Evolutionary conservation across 2,113 vertebrate genomes (phyloP).

Genomic region (Cettia cetti): DNA sequence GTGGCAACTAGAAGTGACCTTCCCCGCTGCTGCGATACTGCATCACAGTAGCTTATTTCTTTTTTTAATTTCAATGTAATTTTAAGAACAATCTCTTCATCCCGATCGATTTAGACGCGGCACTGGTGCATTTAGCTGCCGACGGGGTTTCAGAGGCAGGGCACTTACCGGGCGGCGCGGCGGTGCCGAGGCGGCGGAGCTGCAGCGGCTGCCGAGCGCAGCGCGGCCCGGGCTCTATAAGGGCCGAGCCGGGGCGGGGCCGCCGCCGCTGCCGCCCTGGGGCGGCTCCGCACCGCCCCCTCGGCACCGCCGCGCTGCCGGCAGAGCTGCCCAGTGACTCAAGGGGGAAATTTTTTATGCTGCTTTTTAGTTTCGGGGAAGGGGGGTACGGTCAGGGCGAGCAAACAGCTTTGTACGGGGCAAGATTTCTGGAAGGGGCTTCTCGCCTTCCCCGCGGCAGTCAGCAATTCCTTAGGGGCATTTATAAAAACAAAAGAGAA

Average conservation of each 20-base stretch:
- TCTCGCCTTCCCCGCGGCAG: background rate
- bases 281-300: background rate
- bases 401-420: accelerated
- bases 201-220: accelerated
- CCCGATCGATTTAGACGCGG: accelerated
- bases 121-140: accelerated
- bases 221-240: background rate
- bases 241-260: background rate
- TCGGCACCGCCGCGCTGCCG: accelerated
- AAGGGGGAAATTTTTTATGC: background rate
- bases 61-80: too few relatives aligned
- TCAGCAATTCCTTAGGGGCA: too few relatives aligned
- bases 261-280: background rate
- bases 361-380: background rate
- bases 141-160: accelerated
- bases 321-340: background rate
- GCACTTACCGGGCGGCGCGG: background rate
- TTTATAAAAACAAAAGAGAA: background rate
- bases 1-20: accelerated
- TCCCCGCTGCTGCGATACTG: accelerated
- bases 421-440: too few relatives aligned
- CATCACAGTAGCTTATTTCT: accelerated
- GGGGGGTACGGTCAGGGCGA: background rate
- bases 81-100: background rate
- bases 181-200: background rate